Evolutionary conservation across 2,113 vertebrate species (phyloP), one percentile per base, ranked within the genome.

Genomic region (Oncorhynchus kisutch): DNA sequence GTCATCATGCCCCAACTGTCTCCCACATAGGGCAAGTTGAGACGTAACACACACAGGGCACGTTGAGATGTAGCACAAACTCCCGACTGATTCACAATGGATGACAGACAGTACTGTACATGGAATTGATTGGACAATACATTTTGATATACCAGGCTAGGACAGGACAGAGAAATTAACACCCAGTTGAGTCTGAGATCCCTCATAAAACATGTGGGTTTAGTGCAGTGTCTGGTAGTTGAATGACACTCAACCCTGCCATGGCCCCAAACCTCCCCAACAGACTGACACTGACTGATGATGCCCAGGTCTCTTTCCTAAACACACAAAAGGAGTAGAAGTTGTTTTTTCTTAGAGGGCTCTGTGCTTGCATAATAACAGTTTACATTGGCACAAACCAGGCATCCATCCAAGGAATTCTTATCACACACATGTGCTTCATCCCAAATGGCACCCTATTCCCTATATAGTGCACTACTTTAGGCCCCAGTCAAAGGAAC

Each of bases 211-310:
- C 59, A 9, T n/a, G 59, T n/a, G 59, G 59, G 59, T 62, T 62
- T 62, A 22, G n/a, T 62, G 59, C 59, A 62, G 59, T 9, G 59
- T 62, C 59, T 62, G 18, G 20, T 24, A 5, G 59, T 24, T 62
- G 59, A 13, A n/a, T 68, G 29, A 68, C 67, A 68, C 31, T 18
- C 20, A 31, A 68, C 31, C 67, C 67, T 13, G 3, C 16, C 13
- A 4, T 68, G 31, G 13, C 67, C 67, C 31, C 67, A 68, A 29
- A 20, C 31, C 5, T 34, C 27, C 67, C 18, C 11, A 25, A 34
- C 66, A 34, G 67, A n/a, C 31, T 67, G 66, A 67, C 66, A 67
- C 14, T 67, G 66, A 67, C 18, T 68, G 67, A 68, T 68, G 2
- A 68, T 29, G 16, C 31, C 29, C 51, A 16, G 13, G 8, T 45